Base-by-base conservation (phyloP, 2,113 vertebrate genomes). In the Octodon degus region DNA sequence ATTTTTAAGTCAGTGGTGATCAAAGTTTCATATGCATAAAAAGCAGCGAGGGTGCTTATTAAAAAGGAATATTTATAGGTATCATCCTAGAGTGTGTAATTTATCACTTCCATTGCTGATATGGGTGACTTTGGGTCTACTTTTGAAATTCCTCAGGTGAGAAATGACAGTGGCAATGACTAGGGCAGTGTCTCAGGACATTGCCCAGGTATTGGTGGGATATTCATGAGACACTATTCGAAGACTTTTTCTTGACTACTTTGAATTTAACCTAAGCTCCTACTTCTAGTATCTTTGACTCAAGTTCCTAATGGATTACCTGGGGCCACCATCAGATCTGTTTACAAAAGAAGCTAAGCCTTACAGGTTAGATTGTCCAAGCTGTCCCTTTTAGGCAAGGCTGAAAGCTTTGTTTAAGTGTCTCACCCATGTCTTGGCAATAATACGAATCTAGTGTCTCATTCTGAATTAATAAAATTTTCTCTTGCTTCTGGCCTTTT, bases 1-100 rank as follows among this genome's bases (percentile, higher is more conserved):
- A 62, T 74, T 91, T 90, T 95, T 63, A 91, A 93, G 63, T 89
- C 32, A 43, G 22, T 76, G 43, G 81, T 93, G 92, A 94, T 90
- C 50, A 90, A 92, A 94, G 63, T 76, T 92, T 65, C 3, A 94
- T 67, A 81, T 40, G 40, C 19, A 55, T 58, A 67, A 92, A 83
- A 86, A 89, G 58, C 72, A 95, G 43, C 13, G 7, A 47, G 24
- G 20, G 14, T 53, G 43, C 30, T 96, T 94, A 68, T 89, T 93
- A 58, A 74, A 60, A 58, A 86, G 62, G 19, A 55, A 55, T 43
- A 88, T n/a, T 55, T 70, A 12, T 50, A 37, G 77, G n/a, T 19
- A 40, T n/a, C 6, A 65, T 12, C 32, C 47, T 60, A 84, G 47
- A 37, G n/a, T 88, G 74, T 74, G 34, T 90, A 70, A 47, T 84